Base-by-base conservation (phyloP, 2,113 vertebrate species). In the Corynorhinus townsendii region DNA sequence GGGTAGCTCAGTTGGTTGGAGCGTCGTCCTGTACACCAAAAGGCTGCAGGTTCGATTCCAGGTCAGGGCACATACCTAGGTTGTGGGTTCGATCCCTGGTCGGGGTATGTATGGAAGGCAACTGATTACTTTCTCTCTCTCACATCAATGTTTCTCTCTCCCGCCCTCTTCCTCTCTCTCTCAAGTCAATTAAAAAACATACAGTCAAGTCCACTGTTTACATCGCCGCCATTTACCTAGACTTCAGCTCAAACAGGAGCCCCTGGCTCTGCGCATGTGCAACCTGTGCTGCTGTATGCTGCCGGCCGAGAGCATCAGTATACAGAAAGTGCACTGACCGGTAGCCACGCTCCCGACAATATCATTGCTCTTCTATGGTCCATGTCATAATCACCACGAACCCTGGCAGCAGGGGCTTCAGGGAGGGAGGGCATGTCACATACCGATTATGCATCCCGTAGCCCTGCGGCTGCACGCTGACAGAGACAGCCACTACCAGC, bases 371-470 rank as follows among this genome's bases (percentile, higher is more conserved):
- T n/a, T 40, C 26, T 81, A 11, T 12, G 20, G 45, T 35, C n/a
- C 40, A 3, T 19, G 6, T 12, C 22, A 47, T 69, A 5, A 28
- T 69, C 40, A 38, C 14, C 30, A 4, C 3, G 75, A 77, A 30
- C 68, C 43, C 64, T 16, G 24, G 28, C 4, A 56, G 35, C 33
- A 64, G 35, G n/a, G 47, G 45, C 52, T 64, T 86, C 7, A 22
- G 40, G 66, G 33, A 69, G 30, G 15, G 38, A 10, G 54, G 47
- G 54, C 38, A 3, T 11, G 19, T 3, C 45, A 94, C 96, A 97
- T 45, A 98, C 98, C 69, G 83, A 49, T 85, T 17, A 9, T 38
- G 11, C 38, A 62, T 95, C 30, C 98, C 97, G 0, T 98, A 98
- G 38, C 90, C 96, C 15, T 10, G 3, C 0, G 97, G 91, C 16